Evolutionary conservation across 2,888 invertebrate genomes (phyloP).

Genomic region (Dioctria rufipes): DNA sequence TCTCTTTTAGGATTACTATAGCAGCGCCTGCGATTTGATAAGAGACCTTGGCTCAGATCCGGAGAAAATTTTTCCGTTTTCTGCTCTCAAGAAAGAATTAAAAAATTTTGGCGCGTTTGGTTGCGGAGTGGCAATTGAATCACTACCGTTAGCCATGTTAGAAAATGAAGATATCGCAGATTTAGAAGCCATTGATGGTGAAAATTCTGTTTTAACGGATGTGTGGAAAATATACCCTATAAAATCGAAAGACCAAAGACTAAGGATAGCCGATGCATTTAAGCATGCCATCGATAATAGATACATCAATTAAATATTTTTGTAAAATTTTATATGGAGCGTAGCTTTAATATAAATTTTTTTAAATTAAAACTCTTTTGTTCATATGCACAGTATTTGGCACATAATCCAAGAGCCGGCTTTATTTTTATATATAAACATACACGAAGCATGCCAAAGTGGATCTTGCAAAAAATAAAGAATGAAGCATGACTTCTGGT

Average conservation of each 20-base stretch:
- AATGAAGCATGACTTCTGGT: too few species aligned
- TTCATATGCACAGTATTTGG: too few species aligned
- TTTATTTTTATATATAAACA: too few species aligned
- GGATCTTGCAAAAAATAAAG: too few species aligned
- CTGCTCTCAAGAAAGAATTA: constrained; percentile 69
- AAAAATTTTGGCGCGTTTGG: constrained; percentile 72
- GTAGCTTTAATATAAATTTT: too few species aligned
- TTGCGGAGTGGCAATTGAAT: constrained; percentile 74
- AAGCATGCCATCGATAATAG: constrained; percentile 78
- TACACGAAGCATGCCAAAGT: too few species aligned
- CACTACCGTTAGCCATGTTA: constrained; percentile 73
- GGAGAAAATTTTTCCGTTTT: constrained; percentile 71
- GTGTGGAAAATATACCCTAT: constrained; percentile 78
- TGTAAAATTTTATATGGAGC: too few species aligned
- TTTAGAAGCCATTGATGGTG: constrained; percentile 69
- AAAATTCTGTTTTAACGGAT: constrained; percentile 72
- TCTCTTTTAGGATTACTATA: constrained; percentile 75
- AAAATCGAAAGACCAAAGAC: constrained; percentile 74
- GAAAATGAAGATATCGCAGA: constrained; percentile 74
- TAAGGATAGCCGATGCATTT: constrained; percentile 77
- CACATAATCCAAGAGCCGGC: too few species aligned
- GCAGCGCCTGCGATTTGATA: constrained; percentile 74
- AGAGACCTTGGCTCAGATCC: constrained; percentile 76
- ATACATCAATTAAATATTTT: constrained; percentile 68
- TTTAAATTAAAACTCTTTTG: too few species aligned